Evolutionary conservation across 2,797 vertebrate species (phyloP), one percentile per base, ranked within the genome.

Genomic region (Petrocephalus sullivani): DNA sequence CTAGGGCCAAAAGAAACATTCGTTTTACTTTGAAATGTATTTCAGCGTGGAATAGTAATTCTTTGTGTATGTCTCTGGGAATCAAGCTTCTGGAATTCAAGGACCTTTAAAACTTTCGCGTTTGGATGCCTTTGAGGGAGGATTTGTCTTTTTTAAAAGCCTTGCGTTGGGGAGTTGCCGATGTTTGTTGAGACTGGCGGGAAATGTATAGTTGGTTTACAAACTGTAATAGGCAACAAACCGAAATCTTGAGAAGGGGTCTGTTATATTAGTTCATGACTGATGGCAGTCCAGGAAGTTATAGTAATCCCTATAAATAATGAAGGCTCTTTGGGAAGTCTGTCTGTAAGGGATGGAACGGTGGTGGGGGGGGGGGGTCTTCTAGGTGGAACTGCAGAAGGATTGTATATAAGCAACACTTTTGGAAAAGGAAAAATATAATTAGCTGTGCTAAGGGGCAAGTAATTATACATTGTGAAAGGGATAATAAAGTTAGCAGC

Each of bases 351-450:
- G 87, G 82, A 88, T 88, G 83, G 86, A 90, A 90, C 90, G 87
- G 41, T 28, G 28, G 28, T 28, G 28, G 4, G 64, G 58, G 88
- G 84, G 90, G 88, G 89, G 90, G 37, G 5, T 71, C 67, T 90
- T 33, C 33, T 85, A 10, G 19, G 67, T 21, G 23, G 67, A 82
- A 87, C 89, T 83, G 86, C 53, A 57, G 83, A 85, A 89, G 89
- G 67, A 87, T 57, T 19, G 89, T 78, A 90, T 82, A 90, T 87
- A 94, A 94, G 91, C 91, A 93, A 91, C 92, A 90, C 91, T 94
- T 90, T n/a, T 60, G 33, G 53, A 84, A 58, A 60, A 86, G 85
- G 88, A 57, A 92, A 53, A 90, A 90, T 91, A 90, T 92, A 92
- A 91, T 92, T 84, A 91, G 93, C 91, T 92, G 91, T 90, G 93